phyloP scores from a whole-genome alignment of 2,113 vertebrate genomes.

The Atrichornis clamosus region DNA sequence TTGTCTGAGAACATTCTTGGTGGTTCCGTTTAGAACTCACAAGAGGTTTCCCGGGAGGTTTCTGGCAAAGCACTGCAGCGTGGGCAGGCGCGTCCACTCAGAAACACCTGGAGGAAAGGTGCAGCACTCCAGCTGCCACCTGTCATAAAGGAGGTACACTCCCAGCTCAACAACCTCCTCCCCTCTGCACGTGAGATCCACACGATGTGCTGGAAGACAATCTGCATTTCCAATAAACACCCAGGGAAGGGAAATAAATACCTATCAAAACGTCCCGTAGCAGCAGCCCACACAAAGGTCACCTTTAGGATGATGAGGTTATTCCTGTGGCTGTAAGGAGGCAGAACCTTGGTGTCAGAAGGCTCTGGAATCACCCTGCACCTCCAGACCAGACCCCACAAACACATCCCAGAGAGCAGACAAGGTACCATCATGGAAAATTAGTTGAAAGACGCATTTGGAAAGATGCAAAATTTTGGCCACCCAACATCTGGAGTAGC shows the following conservation, averaged over 20 bases:
- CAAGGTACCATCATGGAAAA: accelerated
- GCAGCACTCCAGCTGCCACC: not conserved
- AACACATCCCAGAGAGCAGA: accelerated
- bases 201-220: not conserved
- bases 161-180: not conserved
- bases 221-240: not conserved
- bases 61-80: not conserved
- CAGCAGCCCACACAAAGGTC: not conserved
- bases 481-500: not conserved
- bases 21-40: not conserved
- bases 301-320: not conserved
- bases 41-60: not conserved
- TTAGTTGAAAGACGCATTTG: not conserved
- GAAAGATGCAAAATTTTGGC: not conserved
- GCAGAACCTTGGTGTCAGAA: not conserved
- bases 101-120: not conserved
- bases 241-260: not conserved
- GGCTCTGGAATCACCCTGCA: not conserved
- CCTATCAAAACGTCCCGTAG: not conserved
- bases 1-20: not conserved
- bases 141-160: not conserved
- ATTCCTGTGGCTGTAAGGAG: not conserved
- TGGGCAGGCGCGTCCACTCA: not conserved
- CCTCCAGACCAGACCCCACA: not conserved
- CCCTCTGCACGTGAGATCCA: not conserved